phyloP scores from a whole-genome alignment of 2,113 vertebrate genomes.

The Dendropsophus ebraccatus region DNA sequence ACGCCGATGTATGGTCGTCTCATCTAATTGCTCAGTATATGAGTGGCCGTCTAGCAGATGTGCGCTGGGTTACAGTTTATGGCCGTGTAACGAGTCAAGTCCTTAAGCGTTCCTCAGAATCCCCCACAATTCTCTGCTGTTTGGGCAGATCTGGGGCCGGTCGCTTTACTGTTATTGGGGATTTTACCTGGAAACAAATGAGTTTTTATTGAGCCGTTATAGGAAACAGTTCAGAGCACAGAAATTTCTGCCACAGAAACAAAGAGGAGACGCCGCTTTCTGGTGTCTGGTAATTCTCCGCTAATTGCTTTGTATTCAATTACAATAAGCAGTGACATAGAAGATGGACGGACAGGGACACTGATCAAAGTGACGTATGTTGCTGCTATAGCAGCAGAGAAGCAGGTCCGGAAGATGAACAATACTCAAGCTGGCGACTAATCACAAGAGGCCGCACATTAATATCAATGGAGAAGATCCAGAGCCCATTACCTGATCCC shows the following conservation, averaged over 20 bases:
- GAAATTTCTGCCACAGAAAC: not conserved
- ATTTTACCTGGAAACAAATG: constrained; percentile 3
- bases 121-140: too few species aligned
- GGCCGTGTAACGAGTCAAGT: too few species aligned
- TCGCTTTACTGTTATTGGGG: too few species aligned
- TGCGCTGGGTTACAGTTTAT: too few species aligned
- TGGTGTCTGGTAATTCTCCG: constrained; percentile 19
- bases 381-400: constrained; percentile 6
- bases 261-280: not conserved
- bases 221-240: not conserved
- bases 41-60: too few species aligned
- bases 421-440: constrained; percentile 2
- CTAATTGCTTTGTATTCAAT: constrained; percentile 49
- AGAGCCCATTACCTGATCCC: constrained; percentile 11
- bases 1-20: too few species aligned
- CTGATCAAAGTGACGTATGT: constrained; percentile 23
- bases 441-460: constrained; percentile 13
- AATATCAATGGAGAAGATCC: not conserved
- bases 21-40: too few species aligned
- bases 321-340: constrained; percentile 25
- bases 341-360: constrained; percentile 21
- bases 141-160: too few species aligned
- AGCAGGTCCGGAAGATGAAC: constrained; percentile 36
- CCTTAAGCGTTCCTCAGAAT: too few species aligned
- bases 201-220: not conserved